Evolutionary conservation across 2,113 vertebrate species (phyloP), one percentile per base, ranked within the genome.

Genomic region (Calidris pygmaea): DNA sequence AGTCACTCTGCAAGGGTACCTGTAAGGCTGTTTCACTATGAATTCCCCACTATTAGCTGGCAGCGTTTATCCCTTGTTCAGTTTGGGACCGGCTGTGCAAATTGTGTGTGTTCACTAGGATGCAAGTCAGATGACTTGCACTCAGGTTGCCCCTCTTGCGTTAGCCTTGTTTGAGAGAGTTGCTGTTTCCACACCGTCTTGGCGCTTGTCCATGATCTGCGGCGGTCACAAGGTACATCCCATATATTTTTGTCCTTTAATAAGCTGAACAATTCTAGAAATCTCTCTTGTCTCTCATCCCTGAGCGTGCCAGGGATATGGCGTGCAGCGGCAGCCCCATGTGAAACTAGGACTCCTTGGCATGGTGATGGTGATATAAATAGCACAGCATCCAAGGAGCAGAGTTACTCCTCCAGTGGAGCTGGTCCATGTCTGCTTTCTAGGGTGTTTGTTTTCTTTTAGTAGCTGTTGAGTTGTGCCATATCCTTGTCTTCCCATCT

Each of bases 391-490:
- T 89, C 1, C 35, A 73, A 93, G 70, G 75, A 90, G 67, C 62
- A n/a, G 86, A 95, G 91, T 66, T 79, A 91, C 94, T 95, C 80
- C 95, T 89, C 91, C 91, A 91, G 94, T 70, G 91, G 85, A 95
- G 94, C 94, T 95, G 73, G 89, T 95, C 94, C 85, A 55, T 3
- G 93, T 91, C 94, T 85, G 78, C 95, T 95, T 91, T 95, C 95
- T 73, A 95, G 68, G 85, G 78, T 97, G 95, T 94, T 95, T 96
- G 79, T 96, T 96, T 96, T 95, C 91, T 85, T 95, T 95, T 77
- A 39, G 90, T 52, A 88, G 75, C 63, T 93, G 72, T 80, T 85
- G 87, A 80, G 82, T 83, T 95, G 92, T 93, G 96, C 93, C 56
- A 41, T 93, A 80, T 85, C 95, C 92, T 87, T 60, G 74, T 82